Base-by-base conservation (phyloP, 2,113 vertebrate species). In the Paedocypris sp. region DNA sequence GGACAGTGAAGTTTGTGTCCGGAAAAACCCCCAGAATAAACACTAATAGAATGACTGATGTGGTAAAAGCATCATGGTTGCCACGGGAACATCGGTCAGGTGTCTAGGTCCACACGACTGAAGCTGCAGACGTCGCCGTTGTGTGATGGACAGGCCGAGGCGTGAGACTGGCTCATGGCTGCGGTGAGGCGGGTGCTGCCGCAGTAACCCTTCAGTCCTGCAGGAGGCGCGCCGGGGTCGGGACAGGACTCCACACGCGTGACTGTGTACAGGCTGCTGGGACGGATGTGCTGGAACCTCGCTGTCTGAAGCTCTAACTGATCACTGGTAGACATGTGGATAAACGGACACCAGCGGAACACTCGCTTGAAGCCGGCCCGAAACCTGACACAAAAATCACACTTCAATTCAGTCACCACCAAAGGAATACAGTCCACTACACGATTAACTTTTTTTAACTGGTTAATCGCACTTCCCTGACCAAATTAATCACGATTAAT, bases 221-320 rank as follows among this genome's bases (percentile, higher is more conserved):
- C 15, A 16, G 56, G 18, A 4, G 53, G 47, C 23, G 16, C 22
- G 25, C 8, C 25, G 1, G 15, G 8, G 2, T 66, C 68, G 1
- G 16, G 6, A 10, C 32, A 35, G 4, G 52, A 71, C 12, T 71
- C 69, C 38, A 62, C 10, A 1, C 69, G 69, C 1, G 64, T 60
- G 11, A 63, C 22, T 1, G 25, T 51, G 35, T 41, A 67, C 19
- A 52, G 19, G n/a, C 64, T 67, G 69, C 53, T 71, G 26, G 62
- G 69, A 1, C 59, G 59, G 39, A 28, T 32, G 12, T 41, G 31
- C 12, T 53, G 52, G 39, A 66, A 52, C 1, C 25, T 42, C 4
- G 35, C 6, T 2, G 25, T 45, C 36, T 38, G 63, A 26, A 74
- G 53, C 29, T 72, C 70, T 59, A 63, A 20, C 54, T 70, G 42